These are phyloP conservation scores for Popillia japonica DNA, from an alignment of 1,140 invertebrate genomes.

Conservation along the genomic window DNA sequence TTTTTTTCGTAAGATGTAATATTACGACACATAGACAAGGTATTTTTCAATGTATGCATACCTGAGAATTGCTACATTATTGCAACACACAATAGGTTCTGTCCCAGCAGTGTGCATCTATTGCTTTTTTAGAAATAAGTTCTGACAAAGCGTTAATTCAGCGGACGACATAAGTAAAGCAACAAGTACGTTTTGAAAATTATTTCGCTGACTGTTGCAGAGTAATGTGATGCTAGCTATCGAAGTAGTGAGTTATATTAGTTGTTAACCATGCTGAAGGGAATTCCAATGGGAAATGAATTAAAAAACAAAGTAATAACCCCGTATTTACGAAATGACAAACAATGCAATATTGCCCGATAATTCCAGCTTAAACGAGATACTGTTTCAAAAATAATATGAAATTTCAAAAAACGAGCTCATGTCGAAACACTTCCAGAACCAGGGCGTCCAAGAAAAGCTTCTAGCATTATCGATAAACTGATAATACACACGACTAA, in stretches of 20 bases:
- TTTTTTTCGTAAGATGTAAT: neutral
- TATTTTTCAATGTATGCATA: neutral
- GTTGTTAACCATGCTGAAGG: neutral
- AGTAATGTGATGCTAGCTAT: neutral
- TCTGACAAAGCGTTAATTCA: neutral
- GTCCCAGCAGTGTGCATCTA: neutral
- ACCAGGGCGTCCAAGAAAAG: neutral
- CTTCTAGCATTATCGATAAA: neutral
- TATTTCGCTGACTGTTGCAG: neutral
- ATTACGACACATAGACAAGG: neutral
- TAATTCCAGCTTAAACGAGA: neutral
- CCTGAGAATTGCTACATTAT: neutral
- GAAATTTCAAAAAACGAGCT: neutral
- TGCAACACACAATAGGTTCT: neutral
- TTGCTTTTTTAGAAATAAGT: neutral
- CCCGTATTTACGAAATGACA: neutral
- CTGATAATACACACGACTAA: neutral
- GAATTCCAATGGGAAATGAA: no score
- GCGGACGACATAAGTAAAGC: neutral
- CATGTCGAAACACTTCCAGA: neutral
- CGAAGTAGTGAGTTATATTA: neutral
- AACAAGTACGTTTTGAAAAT: neutral
- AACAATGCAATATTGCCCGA: neutral
- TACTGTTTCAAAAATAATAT: neutral
- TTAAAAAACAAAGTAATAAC: no score